Evolutionary conservation across 2,888 invertebrate species (phyloP), one percentile per base, ranked within the genome.

Genomic region (Dromius quadrimaculatus): DNA sequence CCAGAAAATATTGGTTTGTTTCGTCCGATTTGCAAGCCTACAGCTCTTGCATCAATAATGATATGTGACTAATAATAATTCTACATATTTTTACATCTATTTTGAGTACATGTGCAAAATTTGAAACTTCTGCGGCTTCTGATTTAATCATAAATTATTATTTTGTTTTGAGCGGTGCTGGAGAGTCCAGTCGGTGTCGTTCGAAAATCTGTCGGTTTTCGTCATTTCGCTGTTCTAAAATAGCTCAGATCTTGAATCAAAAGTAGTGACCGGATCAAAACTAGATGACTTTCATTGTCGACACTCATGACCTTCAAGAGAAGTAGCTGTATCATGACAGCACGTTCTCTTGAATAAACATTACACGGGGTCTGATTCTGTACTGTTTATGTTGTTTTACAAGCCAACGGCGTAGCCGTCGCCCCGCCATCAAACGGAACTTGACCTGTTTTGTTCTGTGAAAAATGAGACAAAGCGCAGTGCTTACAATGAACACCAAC

Each of bases 221-320:
- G n/a, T n/a, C n/a, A n/a, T n/a, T n/a, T n/a, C n/a, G n/a, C n/a
- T n/a, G n/a, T n/a, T n/a, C n/a, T n/a, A n/a, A n/a, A n/a, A n/a
- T n/a, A n/a, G n/a, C n/a, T n/a, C n/a, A n/a, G n/a, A n/a, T n/a
- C n/a, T n/a, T n/a, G n/a, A n/a, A n/a, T n/a, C n/a, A n/a, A n/a
- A n/a, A n/a, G n/a, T n/a, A n/a, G n/a, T n/a, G n/a, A n/a, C n/a
- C n/a, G n/a, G n/a, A n/a, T n/a, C n/a, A n/a, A n/a, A n/a, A n/a
- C n/a, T 38, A 38, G 38, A 5, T 38, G 6, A 61, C 61, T 61
- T 61, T 61, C 61, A 61, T 61, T 61, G 61, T 41, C 41, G 36
- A 38, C 23, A 50, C 50, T 5, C 22, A 20, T 22, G 20, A 61
- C 61, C 61, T 61, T 61, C 38, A 61, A 20, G 38, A 1, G 50